Percentiles rank a stretch among this genome's conserved stretches.
These are phyloP conservation scores for Chloropsis cyanopogon DNA, from an alignment of 2,113 vertebrate species.

Conservation along the genomic window DNA sequence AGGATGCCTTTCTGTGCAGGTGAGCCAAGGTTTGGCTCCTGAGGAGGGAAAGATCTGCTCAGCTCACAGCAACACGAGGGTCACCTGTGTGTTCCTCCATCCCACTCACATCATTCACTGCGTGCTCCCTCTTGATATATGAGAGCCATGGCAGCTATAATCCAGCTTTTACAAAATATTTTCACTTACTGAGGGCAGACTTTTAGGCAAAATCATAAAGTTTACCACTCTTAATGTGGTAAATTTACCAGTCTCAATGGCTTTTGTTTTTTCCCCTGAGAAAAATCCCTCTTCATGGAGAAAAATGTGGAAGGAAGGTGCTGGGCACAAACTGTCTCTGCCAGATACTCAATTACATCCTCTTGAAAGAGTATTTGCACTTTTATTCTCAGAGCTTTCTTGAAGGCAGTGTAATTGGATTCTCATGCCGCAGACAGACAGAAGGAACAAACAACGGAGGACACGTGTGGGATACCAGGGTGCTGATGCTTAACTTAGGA, in stretches of 20 bases:
- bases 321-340: neutral
- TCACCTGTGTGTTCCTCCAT: neutral
- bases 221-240: neutral
- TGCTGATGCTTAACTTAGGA: neutral
- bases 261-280: neutral
- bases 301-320: neutral
- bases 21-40: neutral
- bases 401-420: neutral
- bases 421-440: neutral
- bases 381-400: neutral
- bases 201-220: neutral
- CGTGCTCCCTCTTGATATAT: rapidly evolving
- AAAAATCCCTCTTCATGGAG: neutral
- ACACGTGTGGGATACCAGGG: no score
- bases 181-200: neutral
- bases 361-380: neutral
- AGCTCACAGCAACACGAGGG: rapidly evolving
- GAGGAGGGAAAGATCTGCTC: neutral
- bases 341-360: neutral
- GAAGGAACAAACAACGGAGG: neutral
- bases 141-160: neutral
- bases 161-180: neutral
- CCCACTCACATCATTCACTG: neutral
- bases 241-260: neutral
- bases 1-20: neutral